These are phyloP conservation scores for Pimephales promelas DNA, from an alignment of 2,113 vertebrate species.

Conservation along the genomic window DNA sequence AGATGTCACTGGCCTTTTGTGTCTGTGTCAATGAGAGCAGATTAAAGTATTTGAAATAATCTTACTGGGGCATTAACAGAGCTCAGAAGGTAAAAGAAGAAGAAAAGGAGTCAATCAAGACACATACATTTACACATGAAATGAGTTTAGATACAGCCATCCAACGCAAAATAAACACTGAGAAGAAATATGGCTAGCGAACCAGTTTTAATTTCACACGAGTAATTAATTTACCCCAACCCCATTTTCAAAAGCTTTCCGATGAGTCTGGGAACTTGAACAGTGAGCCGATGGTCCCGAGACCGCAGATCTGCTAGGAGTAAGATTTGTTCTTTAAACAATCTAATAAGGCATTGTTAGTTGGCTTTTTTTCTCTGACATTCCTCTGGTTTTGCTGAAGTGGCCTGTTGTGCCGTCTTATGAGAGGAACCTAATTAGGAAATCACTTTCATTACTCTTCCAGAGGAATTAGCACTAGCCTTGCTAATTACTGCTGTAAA, in stretches of 20 bases:
- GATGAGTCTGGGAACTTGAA: neutral
- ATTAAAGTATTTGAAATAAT: constrained; percentile 84
- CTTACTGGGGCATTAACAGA: constrained; percentile 78
- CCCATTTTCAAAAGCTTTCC: constrained; percentile 17
- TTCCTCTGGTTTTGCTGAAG: constrained; percentile 76
- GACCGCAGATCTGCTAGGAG: constrained; percentile 4
- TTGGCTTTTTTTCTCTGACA: constrained; percentile 68
- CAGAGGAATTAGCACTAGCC: constrained; percentile 97
- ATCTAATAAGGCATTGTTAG: constrained; percentile 77
- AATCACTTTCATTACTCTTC: constrained; percentile 98
- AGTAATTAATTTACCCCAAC: constrained; percentile 22
- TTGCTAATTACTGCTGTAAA: constrained; percentile 99
- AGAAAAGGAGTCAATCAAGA: constrained; percentile 12
- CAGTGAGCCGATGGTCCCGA: neutral
- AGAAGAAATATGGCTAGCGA: neutral
- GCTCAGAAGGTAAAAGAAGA: constrained; percentile 29
- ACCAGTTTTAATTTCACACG: neutral
- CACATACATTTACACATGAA: constrained; percentile 39
- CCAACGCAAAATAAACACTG: constrained; percentile 19
- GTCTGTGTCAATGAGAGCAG: constrained; percentile 86
- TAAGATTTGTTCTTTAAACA: constrained; percentile 79
- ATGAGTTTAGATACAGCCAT: constrained; percentile 20
- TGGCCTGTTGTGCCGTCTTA: constrained; percentile 81
- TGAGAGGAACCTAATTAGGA: constrained; percentile 98
- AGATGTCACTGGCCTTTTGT: constrained; percentile 88